Base-by-base conservation (phyloP, 1,140 invertebrate species). In the Centruroides vittatus region DNA sequence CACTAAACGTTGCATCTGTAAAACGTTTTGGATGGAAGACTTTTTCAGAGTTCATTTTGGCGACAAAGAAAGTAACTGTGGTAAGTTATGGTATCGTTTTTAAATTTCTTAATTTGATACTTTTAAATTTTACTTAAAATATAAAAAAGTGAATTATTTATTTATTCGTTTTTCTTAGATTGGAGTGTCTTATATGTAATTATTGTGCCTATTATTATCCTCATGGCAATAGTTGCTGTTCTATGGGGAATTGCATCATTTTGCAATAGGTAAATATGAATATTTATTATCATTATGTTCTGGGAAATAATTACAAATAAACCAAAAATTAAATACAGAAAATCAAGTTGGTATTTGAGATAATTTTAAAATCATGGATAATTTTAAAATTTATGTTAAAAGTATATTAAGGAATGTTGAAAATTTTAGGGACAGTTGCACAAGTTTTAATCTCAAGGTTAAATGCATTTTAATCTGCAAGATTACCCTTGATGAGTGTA, bases 1-100 rank as follows among this genome's bases (percentile, higher is more conserved):
- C 64, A 86, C 86, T 9, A 80, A 90, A 69, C 79, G 82, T 57
- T 97, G 93, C 70, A 78, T 88, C 55, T 97, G 93, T 76, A 89
- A 94, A 75, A 86, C 89, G 41, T 96, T 95, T 77, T 97, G 92
- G 92, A 95, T 95, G 89, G 84, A 91, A 70, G 83, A 86, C 73
- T 73, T 84, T 56, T 76, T 86, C 70, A 75, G 81, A 64, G 78
- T 78, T 62, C 75, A 81, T 72, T 78, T 82, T 72, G 76, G 79
- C 61, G 78, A 81, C 68, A 79, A 79, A 47, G 82, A 86, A 67
- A 81, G 82, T 4, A 86, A 89, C 73, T 89, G 86, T 73, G 86
- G 85, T 85, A 75, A 80, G 81, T 73, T 48, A 47, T 52, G 8
- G 1, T 59, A 59, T 0, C 7, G 1, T 36, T 41, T 41, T 41